Conservation (phyloP, 2,888 invertebrate species). For the Alloscopus bannaensis region DNA sequence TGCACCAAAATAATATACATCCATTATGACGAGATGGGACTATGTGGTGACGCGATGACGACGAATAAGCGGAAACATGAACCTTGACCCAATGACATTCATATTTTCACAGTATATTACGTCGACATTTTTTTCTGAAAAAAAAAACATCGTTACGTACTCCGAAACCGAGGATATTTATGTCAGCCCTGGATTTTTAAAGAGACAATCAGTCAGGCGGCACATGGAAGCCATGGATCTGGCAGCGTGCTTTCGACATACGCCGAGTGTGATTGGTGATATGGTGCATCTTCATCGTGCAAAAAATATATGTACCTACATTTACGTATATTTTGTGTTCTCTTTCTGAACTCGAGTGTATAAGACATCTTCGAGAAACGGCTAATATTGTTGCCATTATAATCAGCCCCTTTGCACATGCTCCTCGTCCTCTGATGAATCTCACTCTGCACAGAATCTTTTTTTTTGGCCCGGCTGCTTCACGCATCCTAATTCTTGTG, state of each 20-base stretch:
- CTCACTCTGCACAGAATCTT: not conserved
- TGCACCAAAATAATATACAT: not conserved
- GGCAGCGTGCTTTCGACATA: no score
- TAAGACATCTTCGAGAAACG: no score
- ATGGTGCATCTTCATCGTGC: not conserved
- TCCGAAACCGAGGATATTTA: slow-evolving; percentile 17
- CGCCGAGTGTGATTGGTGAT: not conserved
- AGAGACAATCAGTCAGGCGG: slow-evolving; percentile 35
- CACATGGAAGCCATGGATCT: slow-evolving; percentile 41
- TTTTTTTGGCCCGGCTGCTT: slow-evolving; percentile 27
- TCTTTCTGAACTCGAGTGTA: not conserved
- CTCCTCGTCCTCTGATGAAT: not conserved
- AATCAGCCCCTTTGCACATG: slow-evolving; percentile 37
- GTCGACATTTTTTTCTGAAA: slow-evolving; percentile 4
- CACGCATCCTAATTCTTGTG: slow-evolving; percentile 38
- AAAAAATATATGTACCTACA: not conserved
- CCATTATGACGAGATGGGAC: not conserved
- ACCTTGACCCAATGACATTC: slow-evolving; percentile 61
- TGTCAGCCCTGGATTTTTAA: slow-evolving; percentile 25
- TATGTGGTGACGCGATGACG: not conserved
- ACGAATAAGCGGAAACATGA: slow-evolving; percentile 24
- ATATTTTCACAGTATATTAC: slow-evolving; percentile 41
- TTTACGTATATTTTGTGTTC: not conserved
- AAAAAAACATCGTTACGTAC: not conserved
- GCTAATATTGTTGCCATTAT: not conserved